Base-by-base conservation (phyloP, 2,113 vertebrate species). In the Candoia aspera region DNA sequence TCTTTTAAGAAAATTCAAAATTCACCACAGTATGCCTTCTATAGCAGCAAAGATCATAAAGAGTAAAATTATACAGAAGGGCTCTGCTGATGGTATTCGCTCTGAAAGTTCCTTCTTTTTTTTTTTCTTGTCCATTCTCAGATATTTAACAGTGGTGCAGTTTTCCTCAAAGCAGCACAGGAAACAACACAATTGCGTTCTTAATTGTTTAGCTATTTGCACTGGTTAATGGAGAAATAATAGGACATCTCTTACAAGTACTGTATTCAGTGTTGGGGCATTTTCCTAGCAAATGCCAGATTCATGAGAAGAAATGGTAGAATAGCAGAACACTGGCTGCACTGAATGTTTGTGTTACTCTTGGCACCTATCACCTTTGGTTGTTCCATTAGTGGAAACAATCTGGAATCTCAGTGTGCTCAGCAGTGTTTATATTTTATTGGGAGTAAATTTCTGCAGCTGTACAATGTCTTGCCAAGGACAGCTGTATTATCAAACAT, bases 301-400 rank as follows among this genome's bases (percentile, higher is more conserved):
- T 95, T 91, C 90, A 62, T 4, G 17, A 94, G 83, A 92, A 87
- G 26, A 42, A 29, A 42, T 26, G 53, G 92, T 33, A 9, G 49
- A 92, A 42, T 2, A 2, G 9, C 49, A 55, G 53, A 17, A 15
- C 42, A 90, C 58, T 0, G 53, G 0, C 89, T 91, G 60, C 42
- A 87, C 17, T 90, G 84, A n/a, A 62, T 64, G 42, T 68, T 93
- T 0, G 0, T 0, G 0, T 5, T 73, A 17, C 1, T 19, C 59
- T 13, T 90, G 37, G 46, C 37, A 53, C 91, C 55, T 92, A 68
- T 49, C 87, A 92, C 86, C n/a, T 91, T 68, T 1, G 91, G 37
- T 49, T 88, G 53, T 88, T 62, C 37, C 89, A 62, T 92, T 92
- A 84, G 62, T 13, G 91, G 85, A 90, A 95, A 46, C 85, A 89